These are phyloP conservation scores for Zoanthus sociatus DNA, from an alignment of 92 coral and sea anemone species.

Conservation along the genomic window DNA sequence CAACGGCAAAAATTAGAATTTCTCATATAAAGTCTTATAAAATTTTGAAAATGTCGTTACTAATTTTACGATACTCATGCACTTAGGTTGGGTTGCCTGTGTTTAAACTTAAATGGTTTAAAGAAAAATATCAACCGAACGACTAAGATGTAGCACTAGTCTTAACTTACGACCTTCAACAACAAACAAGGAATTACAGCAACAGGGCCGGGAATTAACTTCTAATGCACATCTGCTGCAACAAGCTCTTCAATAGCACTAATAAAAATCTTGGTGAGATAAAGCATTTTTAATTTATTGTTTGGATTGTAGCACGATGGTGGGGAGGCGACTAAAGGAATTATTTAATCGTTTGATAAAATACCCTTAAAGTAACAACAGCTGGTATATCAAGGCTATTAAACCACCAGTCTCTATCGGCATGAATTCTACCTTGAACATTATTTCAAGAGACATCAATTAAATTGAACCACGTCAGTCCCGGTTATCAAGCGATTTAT, in stretches of 20 bases:
- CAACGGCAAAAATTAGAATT: too few species aligned
- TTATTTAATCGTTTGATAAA: not conserved
- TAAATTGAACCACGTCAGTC: too few species aligned
- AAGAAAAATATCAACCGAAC: too few species aligned
- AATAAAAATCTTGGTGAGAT: not conserved
- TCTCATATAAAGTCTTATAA: too few species aligned
- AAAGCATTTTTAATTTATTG: not conserved
- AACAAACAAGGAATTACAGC: slow-evolving; percentile 68
- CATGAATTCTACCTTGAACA: too few species aligned
- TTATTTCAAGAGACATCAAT: too few species aligned
- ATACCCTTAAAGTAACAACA: not conserved
- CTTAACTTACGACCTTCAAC: slow-evolving; percentile 54
- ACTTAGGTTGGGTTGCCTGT: too few species aligned
- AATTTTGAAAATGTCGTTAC: too few species aligned
- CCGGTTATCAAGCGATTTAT: too few species aligned
- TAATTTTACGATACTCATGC: too few species aligned
- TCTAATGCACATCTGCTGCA: slow-evolving; percentile 53
- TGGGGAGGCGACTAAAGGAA: not conserved
- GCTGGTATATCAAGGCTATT: not conserved
- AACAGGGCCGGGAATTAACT: slow-evolving; percentile 49
- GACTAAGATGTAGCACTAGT: slow-evolving; percentile 44
- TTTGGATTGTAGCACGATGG: not conserved
- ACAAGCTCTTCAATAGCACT: slow-evolving; percentile 26
- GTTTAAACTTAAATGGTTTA: too few species aligned
- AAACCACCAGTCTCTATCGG: too few species aligned